Conservation (phyloP, 2,888 invertebrate genomes). For the Cephus nigrinus region DNA sequence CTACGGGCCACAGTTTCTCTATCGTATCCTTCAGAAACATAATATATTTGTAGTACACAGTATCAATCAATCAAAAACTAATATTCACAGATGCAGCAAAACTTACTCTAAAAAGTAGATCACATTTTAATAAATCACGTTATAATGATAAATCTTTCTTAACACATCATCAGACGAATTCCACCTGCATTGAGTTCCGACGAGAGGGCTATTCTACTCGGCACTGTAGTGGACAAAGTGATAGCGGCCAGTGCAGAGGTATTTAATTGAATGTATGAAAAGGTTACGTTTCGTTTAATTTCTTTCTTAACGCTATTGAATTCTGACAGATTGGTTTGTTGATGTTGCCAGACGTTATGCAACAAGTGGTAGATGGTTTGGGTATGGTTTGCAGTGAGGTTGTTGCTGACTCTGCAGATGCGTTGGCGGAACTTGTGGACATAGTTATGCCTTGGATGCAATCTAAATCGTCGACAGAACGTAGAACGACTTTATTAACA, state of each 20-base stretch:
- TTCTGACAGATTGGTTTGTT: slow-evolving; percentile 39
- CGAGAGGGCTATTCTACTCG: slow-evolving; percentile 52
- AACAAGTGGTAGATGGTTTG: slow-evolving; percentile 43
- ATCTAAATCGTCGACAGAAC: slow-evolving; percentile 48
- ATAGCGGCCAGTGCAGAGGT: slow-evolving; percentile 54
- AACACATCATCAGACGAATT: slow-evolving; percentile 40
- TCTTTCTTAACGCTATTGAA: neutral
- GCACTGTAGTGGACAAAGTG: slow-evolving; percentile 55
- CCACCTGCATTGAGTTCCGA: slow-evolving; percentile 50
- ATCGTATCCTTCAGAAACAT: slow-evolving; percentile 44
- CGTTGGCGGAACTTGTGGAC: slow-evolving; percentile 52
- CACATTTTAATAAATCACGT: neutral
- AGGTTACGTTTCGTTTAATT: neutral
- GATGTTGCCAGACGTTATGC: slow-evolving; percentile 42
- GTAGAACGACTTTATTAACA: slow-evolving; percentile 49
- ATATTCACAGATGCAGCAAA: neutral
- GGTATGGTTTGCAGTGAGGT: slow-evolving; percentile 51
- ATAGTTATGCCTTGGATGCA: slow-evolving; percentile 60
- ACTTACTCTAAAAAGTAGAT: neutral
- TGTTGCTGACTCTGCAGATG: slow-evolving; percentile 53
- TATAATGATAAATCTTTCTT: slow-evolving; percentile 16
- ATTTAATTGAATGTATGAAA: neutral
- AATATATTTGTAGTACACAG: neutral
- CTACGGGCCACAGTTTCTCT: slow-evolving; percentile 50
- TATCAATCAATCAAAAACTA: too few species aligned